Conservation (phyloP, 2,113 vertebrate species). For the Nannospalax galili region DNA sequence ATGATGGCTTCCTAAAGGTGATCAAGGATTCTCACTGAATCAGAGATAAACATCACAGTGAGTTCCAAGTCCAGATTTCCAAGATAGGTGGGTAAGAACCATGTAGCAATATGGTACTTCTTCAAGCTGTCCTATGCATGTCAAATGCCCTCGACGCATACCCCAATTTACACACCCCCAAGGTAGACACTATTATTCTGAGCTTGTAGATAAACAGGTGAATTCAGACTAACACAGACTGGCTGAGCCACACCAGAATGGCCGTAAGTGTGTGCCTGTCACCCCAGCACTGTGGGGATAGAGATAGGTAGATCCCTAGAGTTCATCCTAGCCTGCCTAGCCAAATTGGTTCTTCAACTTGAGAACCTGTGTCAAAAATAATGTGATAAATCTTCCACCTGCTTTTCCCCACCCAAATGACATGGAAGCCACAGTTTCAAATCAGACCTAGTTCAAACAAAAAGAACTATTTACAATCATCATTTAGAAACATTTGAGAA, state of each 20-base stretch:
- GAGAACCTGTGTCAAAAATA: not conserved
- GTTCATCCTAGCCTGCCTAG: not conserved
- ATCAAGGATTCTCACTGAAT: not conserved
- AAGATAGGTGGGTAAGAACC: not conserved
- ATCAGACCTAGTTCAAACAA: not conserved
- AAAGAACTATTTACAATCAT: not conserved
- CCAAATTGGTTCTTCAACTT: not conserved
- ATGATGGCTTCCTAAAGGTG: not conserved
- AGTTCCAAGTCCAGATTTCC: not conserved
- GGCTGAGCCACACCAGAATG: not conserved
- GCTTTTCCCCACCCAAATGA: not conserved
- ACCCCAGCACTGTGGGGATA: not conserved
- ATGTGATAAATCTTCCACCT: too few species aligned
- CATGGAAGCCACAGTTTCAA: not conserved
- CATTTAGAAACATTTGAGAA: not conserved
- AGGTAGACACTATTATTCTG: not conserved
- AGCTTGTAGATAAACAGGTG: not conserved
- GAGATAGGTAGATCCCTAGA: not conserved
- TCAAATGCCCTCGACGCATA: not conserved
- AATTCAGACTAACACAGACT: not conserved
- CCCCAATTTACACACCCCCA: too few species aligned
- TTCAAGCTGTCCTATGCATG: not conserved
- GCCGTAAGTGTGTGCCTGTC: not conserved
- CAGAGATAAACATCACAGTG: accelerated
- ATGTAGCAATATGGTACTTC: not conserved